Evolutionary conservation across 2,888 invertebrate species (phyloP), one percentile per base, ranked within the genome.

Genomic region (Coelopa pilipes): DNA sequence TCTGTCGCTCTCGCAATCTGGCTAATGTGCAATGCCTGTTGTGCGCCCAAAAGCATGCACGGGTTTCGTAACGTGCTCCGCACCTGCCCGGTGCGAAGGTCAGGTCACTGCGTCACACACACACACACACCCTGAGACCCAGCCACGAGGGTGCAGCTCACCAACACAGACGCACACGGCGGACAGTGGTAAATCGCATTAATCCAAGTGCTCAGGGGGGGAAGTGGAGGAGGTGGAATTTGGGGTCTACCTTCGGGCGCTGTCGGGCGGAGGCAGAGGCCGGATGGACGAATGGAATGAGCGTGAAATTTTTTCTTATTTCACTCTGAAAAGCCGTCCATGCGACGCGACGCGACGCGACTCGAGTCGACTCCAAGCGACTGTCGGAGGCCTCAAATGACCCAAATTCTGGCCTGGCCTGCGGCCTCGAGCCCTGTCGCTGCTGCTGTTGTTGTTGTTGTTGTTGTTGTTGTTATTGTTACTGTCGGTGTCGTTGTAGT

Each of bases 221-320:
- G n/a, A n/a, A n/a, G n/a, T n/a, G n/a, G n/a, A n/a, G n/a, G 19
- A 49, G 5, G 68, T 55, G 45, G 10, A 65, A 15, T 47, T 15
- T 11, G n/a, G 2, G 15, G 65, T 1, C 45, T 53, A 13, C 53
- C 53, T 55, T 67, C 13, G 53, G 53, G 53, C 55, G 67, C 50
- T 24, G 34, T 53, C 34, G 34, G 7, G 7, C 7, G 34, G 7
- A 34, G n/a, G n/a, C n/a, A 34, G 34, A 34, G 34, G 34, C 2
- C 34, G 34, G 7, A 34, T 2, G 57, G 57, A 12, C 19, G 21
- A 59, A 19, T 59, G 24, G 34, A 62, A 45, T 62, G 34, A 62
- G n/a, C 13, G 45, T 34, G n/a, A 24, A 62, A 62, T 62, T 62
- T 62, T 34, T 62, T 62, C 34, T 62, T 62, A 62, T 62, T 62